These are phyloP conservation scores for Mythimna pallens DNA, from an alignment of 2,888 invertebrate species.

Conservation along the genomic window DNA sequence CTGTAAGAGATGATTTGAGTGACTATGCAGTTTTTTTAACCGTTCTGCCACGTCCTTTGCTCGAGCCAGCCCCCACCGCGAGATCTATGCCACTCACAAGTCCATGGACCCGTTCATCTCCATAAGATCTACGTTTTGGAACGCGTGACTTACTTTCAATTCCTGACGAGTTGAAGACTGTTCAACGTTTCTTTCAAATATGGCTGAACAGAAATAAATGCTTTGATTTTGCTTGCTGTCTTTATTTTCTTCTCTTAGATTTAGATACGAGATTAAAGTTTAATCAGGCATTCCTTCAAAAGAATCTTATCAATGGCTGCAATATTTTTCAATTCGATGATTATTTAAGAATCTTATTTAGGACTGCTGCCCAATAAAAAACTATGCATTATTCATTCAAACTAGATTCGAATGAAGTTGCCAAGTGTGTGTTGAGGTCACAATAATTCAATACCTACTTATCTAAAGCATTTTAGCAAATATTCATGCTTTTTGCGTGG, in stretches of 20 bases:
- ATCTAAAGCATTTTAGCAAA: conserved; percentile 53
- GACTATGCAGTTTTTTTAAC: no score
- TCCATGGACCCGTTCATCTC: no score
- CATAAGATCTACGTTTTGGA: neutral
- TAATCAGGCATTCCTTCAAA: neutral
- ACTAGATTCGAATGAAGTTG: conserved; percentile 35
- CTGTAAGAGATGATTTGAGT: no score
- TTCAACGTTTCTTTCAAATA: no score
- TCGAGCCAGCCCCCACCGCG: no score
- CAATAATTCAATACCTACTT: conserved; percentile 55
- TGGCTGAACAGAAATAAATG: no score
- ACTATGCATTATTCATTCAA: conserved; percentile 29
- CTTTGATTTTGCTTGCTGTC: no score
- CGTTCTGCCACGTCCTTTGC: no score
- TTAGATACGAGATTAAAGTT: no score
- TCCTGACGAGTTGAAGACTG: neutral
- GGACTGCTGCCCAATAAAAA: neutral
- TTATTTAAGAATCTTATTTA: no score
- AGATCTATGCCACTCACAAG: no score
- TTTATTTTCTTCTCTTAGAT: no score
- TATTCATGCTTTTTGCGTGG: conserved; percentile 62
- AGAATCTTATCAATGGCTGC: neutral
- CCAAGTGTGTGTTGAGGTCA: conserved; percentile 37
- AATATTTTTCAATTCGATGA: neutral
- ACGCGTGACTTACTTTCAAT: neutral